phyloP scores from a whole-genome alignment of 2,113 vertebrate species.

The Podarcis cretensis region DNA sequence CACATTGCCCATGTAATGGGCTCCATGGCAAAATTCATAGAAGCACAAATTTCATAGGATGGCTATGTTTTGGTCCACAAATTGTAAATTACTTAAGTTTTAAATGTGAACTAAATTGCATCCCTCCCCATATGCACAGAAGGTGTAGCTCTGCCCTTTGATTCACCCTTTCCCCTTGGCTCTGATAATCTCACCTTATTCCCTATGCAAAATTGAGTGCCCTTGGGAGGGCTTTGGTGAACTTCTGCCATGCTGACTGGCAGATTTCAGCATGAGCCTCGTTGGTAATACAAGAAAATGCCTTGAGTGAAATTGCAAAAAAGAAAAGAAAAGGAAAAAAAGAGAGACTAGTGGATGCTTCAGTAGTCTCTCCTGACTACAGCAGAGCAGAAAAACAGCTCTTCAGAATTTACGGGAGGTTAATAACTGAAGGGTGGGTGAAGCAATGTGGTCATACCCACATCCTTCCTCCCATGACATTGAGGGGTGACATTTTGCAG shows the following conservation, averaged over 20 bases:
- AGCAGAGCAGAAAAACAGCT: slow-evolving; percentile 46
- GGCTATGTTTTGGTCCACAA: too few species aligned
- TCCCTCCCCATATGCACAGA: background rate
- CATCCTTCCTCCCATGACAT: slow-evolving; percentile 21
- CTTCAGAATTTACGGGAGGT: slow-evolving; percentile 55
- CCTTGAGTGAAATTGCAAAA: slow-evolving; percentile 45
- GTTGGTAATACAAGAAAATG: background rate
- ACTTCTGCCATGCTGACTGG: background rate
- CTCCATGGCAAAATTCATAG: too few species aligned
- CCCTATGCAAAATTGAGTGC: slow-evolving; percentile 18
- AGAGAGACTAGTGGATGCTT: slow-evolving; percentile 2
- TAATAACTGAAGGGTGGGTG: slow-evolving; percentile 33
- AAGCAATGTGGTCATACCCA: slow-evolving; percentile 46
- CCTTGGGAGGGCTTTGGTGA: slow-evolving; percentile 51
- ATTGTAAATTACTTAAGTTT: too few species aligned
- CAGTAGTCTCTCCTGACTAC: background rate
- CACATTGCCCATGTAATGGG: too few species aligned
- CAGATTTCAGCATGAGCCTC: slow-evolving; percentile 35
- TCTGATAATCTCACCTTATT: background rate
- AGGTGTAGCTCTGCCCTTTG: background rate
- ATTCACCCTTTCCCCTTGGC: background rate
- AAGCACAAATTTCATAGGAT: too few species aligned
- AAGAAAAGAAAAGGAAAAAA: fast-evolving
- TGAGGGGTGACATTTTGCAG: slow-evolving; percentile 10
- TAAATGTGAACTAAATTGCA: too few species aligned